Evolutionary conservation across 2,113 vertebrate species (phyloP).

Genomic region (Amphiprion ocellaris): DNA sequence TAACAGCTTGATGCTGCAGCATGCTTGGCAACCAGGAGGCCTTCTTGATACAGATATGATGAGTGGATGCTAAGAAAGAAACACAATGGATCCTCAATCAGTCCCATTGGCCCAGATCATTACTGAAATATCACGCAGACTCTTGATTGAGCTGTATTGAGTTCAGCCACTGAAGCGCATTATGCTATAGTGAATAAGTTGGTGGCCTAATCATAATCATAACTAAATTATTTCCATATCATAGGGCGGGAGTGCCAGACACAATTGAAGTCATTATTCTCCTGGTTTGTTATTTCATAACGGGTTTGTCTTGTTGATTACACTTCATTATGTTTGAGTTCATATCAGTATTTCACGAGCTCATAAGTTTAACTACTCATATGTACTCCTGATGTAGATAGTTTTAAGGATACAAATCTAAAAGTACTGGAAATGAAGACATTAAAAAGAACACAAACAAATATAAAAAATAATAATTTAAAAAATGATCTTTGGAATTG

Average conservation of each 20-base stretch:
- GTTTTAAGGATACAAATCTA: too few species aligned
- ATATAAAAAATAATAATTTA: too few species aligned
- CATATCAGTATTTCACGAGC: too few species aligned
- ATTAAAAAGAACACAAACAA: too few species aligned
- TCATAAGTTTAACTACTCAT: background rate
- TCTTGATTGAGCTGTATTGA: slow-evolving; percentile 81
- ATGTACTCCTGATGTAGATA: background rate
- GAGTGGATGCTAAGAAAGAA: slow-evolving; percentile 25
- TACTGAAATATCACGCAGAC: slow-evolving; percentile 73
- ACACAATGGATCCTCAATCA: slow-evolving; percentile 71
- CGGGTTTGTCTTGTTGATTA: slow-evolving; percentile 22
- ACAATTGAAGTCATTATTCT: slow-evolving; percentile 43
- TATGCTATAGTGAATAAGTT: slow-evolving; percentile 57
- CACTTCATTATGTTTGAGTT: background rate
- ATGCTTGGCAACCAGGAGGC: slow-evolving; percentile 18
- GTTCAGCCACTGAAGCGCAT: slow-evolving; percentile 79
- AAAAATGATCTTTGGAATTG: too few species aligned
- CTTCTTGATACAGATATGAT: slow-evolving; percentile 70
- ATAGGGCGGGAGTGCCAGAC: slow-evolving; percentile 49
- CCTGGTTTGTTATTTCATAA: slow-evolving; percentile 38
- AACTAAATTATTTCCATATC: slow-evolving; percentile 79
- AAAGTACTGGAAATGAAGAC: too few species aligned
- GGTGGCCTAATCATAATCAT: slow-evolving; percentile 76
- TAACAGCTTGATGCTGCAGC: slow-evolving; percentile 66
- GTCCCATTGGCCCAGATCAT: slow-evolving; percentile 57